Conservation (phyloP, 2,113 vertebrate genomes). For the Rhagologus leucostigma region DNA sequence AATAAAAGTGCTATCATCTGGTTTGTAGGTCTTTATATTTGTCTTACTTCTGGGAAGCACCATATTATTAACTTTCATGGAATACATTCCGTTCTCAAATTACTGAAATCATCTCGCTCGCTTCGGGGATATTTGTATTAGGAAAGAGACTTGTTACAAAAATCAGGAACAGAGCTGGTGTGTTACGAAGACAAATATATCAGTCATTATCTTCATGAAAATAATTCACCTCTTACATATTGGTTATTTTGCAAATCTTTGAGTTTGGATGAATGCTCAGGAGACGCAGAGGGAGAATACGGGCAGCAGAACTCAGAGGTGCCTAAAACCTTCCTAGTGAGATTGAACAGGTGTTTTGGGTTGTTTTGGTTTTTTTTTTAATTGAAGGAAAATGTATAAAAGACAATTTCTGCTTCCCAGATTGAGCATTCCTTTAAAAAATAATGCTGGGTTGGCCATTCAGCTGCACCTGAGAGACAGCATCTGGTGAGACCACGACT, state of each 20-base stretch:
- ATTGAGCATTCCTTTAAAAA: background rate
- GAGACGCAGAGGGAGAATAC: background rate
- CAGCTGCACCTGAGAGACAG: background rate
- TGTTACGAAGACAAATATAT: conserved; percentile 22
- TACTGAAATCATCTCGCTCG: background rate
- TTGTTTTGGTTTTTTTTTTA: background rate
- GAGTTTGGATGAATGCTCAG: background rate
- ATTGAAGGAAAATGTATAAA: background rate
- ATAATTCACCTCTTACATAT: background rate
- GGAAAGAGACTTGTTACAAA: conserved; percentile 32
- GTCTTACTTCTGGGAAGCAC: conserved; percentile 48
- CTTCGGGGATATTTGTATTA: conserved; percentile 29
- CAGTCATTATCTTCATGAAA: background rate
- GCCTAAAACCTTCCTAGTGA: background rate
- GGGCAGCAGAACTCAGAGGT: background rate
- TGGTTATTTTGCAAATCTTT: conserved; percentile 13
- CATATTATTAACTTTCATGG: conserved; percentile 46
- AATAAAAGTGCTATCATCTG: conserved; percentile 4
- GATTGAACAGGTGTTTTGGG: background rate
- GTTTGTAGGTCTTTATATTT: conserved; percentile 16
- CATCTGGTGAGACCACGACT: background rate
- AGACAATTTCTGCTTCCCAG: background rate
- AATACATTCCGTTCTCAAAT: conserved; percentile 7
- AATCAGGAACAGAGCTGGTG: background rate
- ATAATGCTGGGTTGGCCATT: background rate